These are phyloP conservation scores for Exephanes ischioxanthus DNA, from an alignment of 2,888 invertebrate genomes.

Conservation along the genomic window DNA sequence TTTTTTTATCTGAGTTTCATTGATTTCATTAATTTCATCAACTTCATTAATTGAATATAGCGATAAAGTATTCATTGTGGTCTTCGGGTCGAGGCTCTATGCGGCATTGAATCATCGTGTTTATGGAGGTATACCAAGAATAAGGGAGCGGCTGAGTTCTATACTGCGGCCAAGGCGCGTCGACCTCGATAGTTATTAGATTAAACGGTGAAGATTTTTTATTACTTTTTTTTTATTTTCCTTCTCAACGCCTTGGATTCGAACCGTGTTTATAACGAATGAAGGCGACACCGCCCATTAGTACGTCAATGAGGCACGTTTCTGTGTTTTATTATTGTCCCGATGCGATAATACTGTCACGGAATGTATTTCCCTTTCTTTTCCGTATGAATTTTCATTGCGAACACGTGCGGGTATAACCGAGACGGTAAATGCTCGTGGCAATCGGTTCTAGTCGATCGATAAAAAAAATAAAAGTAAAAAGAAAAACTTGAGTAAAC, in stretches of 20 bases:
- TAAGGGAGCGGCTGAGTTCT: slow-evolving; percentile 43
- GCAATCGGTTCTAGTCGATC: slow-evolving; percentile 14
- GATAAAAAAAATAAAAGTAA: neutral
- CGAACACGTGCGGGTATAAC: slow-evolving; percentile 22
- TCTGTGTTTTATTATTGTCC: slow-evolving; percentile 13
- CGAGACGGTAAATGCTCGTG: slow-evolving; percentile 33
- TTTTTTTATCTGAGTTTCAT: too few species aligned
- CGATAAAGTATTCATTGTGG: slow-evolving; percentile 42
- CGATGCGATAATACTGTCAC: slow-evolving; percentile 44
- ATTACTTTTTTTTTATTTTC: neutral
- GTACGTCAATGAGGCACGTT: slow-evolving; percentile 12
- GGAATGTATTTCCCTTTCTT: slow-evolving; percentile 46
- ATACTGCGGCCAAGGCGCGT: slow-evolving; percentile 59
- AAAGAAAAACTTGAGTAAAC: neutral
- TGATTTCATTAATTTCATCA: neutral
- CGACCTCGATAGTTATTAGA: slow-evolving; percentile 58
- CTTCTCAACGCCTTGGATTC: slow-evolving; percentile 22
- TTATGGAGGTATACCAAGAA: slow-evolving; percentile 33
- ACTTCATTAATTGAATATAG: slow-evolving; percentile 31
- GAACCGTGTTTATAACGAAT: slow-evolving; percentile 44
- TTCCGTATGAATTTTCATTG: slow-evolving; percentile 39
- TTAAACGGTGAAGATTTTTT: slow-evolving; percentile 19
- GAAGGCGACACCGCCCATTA: slow-evolving; percentile 38
- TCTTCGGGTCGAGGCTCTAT: slow-evolving; percentile 6
- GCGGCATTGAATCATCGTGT: slow-evolving; percentile 53